Conservation (phyloP, 1,140 invertebrate genomes). For the Drosophila eugracilis region DNA sequence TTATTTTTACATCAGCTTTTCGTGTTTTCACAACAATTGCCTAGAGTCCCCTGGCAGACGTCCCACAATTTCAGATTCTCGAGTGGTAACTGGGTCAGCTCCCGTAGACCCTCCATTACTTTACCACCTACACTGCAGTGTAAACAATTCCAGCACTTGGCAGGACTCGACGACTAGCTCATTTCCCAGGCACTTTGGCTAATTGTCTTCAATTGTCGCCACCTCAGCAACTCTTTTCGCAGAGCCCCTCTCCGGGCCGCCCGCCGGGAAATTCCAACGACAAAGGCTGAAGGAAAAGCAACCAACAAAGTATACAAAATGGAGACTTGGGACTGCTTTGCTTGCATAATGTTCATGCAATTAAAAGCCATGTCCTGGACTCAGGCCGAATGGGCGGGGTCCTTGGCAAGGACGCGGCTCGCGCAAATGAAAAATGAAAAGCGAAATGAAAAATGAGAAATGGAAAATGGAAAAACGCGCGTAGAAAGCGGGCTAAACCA, state of each 20-base stretch:
- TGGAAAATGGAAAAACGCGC: constrained; percentile 25
- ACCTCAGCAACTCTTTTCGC: constrained; percentile 45
- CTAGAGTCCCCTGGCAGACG: not conserved
- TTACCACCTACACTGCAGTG: constrained; percentile 4
- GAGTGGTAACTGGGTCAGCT: constrained; percentile 35
- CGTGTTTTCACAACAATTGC: not conserved
- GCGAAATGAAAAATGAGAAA: constrained; percentile 53
- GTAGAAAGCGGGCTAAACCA: constrained; percentile 35
- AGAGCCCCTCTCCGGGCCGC: constrained; percentile 1
- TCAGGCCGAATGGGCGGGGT: constrained; percentile 12
- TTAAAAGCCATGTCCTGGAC: constrained; percentile 68
- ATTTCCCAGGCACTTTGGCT: constrained; percentile 70
- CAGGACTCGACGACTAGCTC: constrained; percentile 48
- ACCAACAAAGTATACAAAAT: constrained; percentile 53
- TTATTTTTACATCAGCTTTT: not conserved
- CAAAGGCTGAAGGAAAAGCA: constrained; percentile 32
- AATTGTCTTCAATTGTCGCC: constrained; percentile 75
- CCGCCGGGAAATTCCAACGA: constrained; percentile 9
- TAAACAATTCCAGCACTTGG: constrained; percentile 37
- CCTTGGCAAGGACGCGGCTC: constrained; percentile 48
- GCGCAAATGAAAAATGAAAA: constrained; percentile 58
- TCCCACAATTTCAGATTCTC: constrained; percentile 9
- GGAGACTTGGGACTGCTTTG: constrained; percentile 56
- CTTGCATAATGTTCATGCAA: constrained; percentile 79
- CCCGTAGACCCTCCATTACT: not conserved